Evolutionary conservation across 1,140 invertebrate genomes (phyloP), one percentile per base, ranked within the genome.

Genomic region (Bactericera cockerelli): DNA sequence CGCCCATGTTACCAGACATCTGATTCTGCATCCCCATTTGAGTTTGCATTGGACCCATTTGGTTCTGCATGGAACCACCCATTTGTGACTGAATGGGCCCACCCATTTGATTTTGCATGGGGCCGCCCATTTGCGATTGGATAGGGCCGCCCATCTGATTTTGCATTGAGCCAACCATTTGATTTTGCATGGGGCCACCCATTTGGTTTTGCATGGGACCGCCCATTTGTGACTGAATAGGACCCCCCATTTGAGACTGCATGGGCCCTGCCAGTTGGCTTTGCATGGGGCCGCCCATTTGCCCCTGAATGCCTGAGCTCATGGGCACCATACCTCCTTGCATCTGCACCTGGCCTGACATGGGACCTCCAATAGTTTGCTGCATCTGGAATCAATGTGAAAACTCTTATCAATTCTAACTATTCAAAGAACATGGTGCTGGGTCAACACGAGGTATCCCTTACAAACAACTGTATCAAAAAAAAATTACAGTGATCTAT

Each of bases 81-180:
- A 63, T 59, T 59, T 62, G 39, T 4, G 26, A 24, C 10, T 38
- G 21, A 58, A 71, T 70, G 65, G 72, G 70, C 0, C 65, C 68
- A 57, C 49, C 58, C 49, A 67, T 65, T 67, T 76, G 74, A 6
- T 65, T 66, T 11, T 69, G 62, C 70, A 76, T 74, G 68, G 73
- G 75, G 22, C 63, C 63, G 28, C 66, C 66, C 65, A 65, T 64
- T 62, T 67, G 67, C 56, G 59, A 28, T 57, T 56, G 55, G 11
- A 56, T 56, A 22, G 72, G 74, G 28, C 63, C 62, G 42, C 67
- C 66, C 65, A 64, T 64, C 62, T 67, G 65, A 39, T 61, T 58
- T 58, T 63, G 61, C 26, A 69, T 59, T 54, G 26, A 22, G 19
- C 26, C 24, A 19, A 53, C 54, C 65, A 63, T 66, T 31, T 66